Evolutionary conservation across 1,140 invertebrate species (phyloP), one percentile per base, ranked within the genome.

Genomic region (Lamellibrachia luymesi): DNA sequence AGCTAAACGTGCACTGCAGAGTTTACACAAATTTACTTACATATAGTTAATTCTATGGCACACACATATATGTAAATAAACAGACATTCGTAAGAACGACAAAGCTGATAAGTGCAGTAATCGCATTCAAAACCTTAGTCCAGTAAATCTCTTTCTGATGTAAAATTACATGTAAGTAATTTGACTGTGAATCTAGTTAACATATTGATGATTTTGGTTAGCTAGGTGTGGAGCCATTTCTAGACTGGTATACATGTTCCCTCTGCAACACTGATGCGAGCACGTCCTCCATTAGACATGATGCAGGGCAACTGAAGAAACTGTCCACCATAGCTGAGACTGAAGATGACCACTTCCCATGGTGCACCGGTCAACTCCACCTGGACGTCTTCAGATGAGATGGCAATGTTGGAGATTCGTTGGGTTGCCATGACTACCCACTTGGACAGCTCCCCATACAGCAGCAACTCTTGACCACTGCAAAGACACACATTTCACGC

Each of bases 391-490:
- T 50, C 50, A 2, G 92, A 51, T 51, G 27, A 50, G 27, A 51
- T 51, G 6, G 50, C 51, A 13, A 92, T 50, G 92, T 56, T 51
- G 6, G 50, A 17, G 27, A 92, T 56, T 64, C 92, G 92, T 13
- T 56, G 27, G 2, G 92, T 27, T 13, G 92, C 50, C 92, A 92
- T 92, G 49, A 52, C 50, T 5, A 92, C 92, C 50, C 50, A 56
- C 52, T 92, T 92, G 5, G 50, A 52, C 50, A 92, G 10, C n/a
- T 92, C 92, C 51, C 92, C 92, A 17, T 80, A 80, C 13, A 80
- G 64, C 64, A 80, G 7, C 64, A 80, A 22, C 64, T 38, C 38
- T 38, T 38, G 38, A 38, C 38, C 38, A 38, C 38, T 38, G 38
- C 38, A 38, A 38, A 38, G 38, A 38, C 0, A 1, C 38, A 38